These are phyloP conservation scores for Microctenopoma stevenorrisi DNA, from an alignment of 2,797 vertebrate genomes.

Conservation along the genomic window DNA sequence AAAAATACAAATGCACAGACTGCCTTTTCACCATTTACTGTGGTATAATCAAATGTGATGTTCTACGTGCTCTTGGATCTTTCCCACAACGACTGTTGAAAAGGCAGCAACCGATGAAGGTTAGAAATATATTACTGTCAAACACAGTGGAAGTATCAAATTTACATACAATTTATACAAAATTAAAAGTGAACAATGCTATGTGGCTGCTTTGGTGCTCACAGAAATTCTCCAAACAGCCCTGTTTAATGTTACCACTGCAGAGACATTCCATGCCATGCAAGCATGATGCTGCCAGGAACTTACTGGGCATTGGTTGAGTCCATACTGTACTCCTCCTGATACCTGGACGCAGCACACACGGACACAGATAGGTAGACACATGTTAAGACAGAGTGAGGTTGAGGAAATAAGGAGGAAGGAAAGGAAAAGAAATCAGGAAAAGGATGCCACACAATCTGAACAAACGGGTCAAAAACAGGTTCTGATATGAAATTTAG, in stretches of 20 bases:
- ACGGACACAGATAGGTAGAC: conserved; percentile 71
- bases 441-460: conserved; percentile 32
- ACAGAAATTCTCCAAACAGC: conserved; percentile 20
- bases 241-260: conserved; percentile 39
- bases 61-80: neutral
- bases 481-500: neutral
- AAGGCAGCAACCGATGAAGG: conserved; percentile 56
- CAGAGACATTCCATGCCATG: conserved; percentile 78
- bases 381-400: conserved; percentile 65
- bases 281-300: conserved; percentile 78
- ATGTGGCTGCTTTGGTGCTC: conserved; percentile 27
- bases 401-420: conserved; percentile 33
- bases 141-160: conserved; percentile 16
- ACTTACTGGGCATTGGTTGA: conserved; percentile 89
- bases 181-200: conserved; percentile 29
- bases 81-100: conserved; percentile 66
- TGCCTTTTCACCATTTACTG: conserved; percentile 72
- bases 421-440: conserved; percentile 28
- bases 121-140: neutral
- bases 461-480: neutral
- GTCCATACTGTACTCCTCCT: conserved; percentile 89
- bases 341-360: conserved; percentile 83
- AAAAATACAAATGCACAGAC: conserved; percentile 19
- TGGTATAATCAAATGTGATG: conserved; percentile 9
- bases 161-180: neutral